Percentiles rank a stretch among this genome's conserved stretches.
Evolutionary conservation across 2,797 vertebrate genomes (phyloP).

Genomic region (Microctenopoma steveboyesi): DNA sequence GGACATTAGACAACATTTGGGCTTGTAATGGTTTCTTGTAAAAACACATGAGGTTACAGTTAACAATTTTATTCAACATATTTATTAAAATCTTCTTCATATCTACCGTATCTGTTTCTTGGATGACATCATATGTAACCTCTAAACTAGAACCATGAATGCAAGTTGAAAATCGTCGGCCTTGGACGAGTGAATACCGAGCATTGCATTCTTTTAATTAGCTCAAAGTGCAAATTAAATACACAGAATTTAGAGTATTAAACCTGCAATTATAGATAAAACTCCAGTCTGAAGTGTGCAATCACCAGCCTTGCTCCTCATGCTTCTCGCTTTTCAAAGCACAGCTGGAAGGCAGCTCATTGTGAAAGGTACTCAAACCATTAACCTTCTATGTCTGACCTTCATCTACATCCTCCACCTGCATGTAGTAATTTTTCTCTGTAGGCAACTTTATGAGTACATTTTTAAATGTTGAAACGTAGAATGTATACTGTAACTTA

Average conservation of each 20-base stretch:
- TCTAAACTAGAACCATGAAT: too few relatives aligned
- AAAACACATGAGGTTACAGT: too few relatives aligned
- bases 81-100: too few relatives aligned
- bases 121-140: too few relatives aligned
- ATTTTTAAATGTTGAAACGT: neutral
- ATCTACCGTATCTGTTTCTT: too few relatives aligned
- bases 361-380: constrained; percentile 7
- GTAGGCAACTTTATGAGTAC: neutral
- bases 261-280: neutral
- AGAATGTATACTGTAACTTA: too few relatives aligned
- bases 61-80: too few relatives aligned
- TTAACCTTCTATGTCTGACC: neutral
- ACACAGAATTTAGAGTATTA: too few relatives aligned
- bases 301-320: neutral
- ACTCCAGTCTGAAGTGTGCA: neutral
- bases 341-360: neutral
- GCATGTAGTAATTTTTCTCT: neutral
- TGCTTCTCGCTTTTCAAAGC: neutral
- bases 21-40: too few relatives aligned
- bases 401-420: neutral
- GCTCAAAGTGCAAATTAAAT: neutral
- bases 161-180: too few relatives aligned
- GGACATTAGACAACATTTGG: too few relatives aligned
- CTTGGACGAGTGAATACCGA: neutral
- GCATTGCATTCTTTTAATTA: neutral